A percentile compares a stretch with the other conserved stretches of the same genome.
These are phyloP conservation scores for Leontopithecus rosalia DNA, from an alignment of 2,797 vertebrate species.

Conservation along the genomic window DNA sequence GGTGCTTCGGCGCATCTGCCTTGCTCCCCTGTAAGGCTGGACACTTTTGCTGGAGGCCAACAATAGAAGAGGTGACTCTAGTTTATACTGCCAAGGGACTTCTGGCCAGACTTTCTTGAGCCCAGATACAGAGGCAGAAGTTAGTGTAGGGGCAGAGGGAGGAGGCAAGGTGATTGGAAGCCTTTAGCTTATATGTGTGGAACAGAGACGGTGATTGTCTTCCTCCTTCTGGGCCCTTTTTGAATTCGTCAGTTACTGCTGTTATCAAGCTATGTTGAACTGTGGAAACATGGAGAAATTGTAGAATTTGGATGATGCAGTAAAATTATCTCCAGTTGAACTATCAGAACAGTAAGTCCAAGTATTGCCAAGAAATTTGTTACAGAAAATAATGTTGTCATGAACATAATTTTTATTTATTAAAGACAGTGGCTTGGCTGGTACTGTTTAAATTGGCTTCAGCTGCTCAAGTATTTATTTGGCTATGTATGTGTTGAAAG, in stretches of 20 bases:
- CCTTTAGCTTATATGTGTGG: background rate
- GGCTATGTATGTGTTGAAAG: background rate
- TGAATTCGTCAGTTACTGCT: background rate
- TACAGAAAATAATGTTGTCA: background rate
- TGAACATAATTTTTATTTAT: slow-evolving; percentile 37
- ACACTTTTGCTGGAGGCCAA: background rate
- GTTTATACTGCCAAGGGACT: background rate
- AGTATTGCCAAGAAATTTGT: slow-evolving; percentile 41
- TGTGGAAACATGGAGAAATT: background rate
- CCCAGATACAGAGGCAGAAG: background rate
- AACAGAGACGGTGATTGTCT: background rate
- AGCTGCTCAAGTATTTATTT: background rate
- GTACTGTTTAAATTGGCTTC: background rate
- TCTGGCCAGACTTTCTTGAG: background rate
- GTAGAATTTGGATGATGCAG: background rate
- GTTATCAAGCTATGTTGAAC: background rate
- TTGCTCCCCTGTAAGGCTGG: background rate
- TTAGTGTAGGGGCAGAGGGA: background rate
- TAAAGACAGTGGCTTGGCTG: background rate
- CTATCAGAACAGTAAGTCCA: background rate
- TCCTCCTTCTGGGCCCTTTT: background rate
- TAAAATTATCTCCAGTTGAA: background rate
- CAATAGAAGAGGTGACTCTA: background rate
- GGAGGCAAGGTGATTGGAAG: background rate
- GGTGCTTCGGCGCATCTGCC: background rate